phyloP scores from a whole-genome alignment of 2,113 vertebrate species.

The Archilochus colubris region DNA sequence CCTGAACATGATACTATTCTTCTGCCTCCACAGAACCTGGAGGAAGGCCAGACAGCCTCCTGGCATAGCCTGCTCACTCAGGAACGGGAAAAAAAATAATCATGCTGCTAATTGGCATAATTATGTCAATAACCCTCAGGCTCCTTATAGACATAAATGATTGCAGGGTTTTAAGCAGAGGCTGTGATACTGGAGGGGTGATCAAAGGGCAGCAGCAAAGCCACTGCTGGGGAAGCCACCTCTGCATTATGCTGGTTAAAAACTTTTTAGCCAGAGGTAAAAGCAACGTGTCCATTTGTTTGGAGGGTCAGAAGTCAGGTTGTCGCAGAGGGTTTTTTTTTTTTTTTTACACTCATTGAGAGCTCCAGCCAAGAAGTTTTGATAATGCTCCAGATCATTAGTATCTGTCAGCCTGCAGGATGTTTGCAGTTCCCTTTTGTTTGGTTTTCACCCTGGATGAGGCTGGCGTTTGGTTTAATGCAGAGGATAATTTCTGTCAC shows the following conservation, averaged over 20 bases:
- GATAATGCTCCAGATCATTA: not conserved
- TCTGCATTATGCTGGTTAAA: fast-evolving
- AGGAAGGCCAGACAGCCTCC: slow-evolving; percentile 23
- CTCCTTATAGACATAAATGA: not conserved
- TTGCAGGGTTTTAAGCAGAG: not conserved
- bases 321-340: not conserved
- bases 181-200: not conserved
- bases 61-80: not conserved
- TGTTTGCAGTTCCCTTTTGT: slow-evolving; percentile 1
- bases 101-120: slow-evolving; percentile 53
- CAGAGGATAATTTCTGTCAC: not conserved
- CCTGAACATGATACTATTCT: not conserved
- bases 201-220: fast-evolving
- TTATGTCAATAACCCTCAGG: slow-evolving; percentile 36
- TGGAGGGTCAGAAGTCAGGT: not conserved
- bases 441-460: not conserved
- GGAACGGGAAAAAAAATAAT: not conserved
- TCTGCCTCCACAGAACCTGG: not conserved
- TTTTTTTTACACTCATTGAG: not conserved
- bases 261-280: not conserved
- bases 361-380: slow-evolving; percentile 36
- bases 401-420: not conserved
- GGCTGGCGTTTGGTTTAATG: not conserved
- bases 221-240: not conserved
- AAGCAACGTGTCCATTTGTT: not conserved